Evolutionary conservation across 2,113 vertebrate genomes (phyloP), one percentile per base, ranked within the genome.

Genomic region (Pipra filicauda): DNA sequence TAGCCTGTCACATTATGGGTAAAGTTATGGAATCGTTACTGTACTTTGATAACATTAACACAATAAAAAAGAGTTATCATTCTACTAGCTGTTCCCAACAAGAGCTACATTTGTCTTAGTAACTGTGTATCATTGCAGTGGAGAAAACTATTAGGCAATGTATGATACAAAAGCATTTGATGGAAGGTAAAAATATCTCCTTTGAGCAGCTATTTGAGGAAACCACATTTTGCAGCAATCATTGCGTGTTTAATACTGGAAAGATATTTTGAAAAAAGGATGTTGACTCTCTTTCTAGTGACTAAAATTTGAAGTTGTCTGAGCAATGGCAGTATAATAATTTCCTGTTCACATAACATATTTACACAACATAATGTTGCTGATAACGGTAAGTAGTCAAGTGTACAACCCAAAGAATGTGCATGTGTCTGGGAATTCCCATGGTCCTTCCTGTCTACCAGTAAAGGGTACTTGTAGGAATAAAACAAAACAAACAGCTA

Each of bases 331-430:
- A 82, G 33, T 58, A 96, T 35, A 91, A 89, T 61, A 58, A 51
- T 54, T 97, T 97, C 96, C 96, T 95, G 92, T 93, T 85, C 92
- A 95, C 80, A 91, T 93, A 95, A 85, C 41, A 2, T 35, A 76
- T 96, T 97, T 97, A 88, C 96, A 92, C 91, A 96, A 95, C 26
- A 69, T 77, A 61, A 39, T 2, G 24, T 49, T 91, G 58, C 79
- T 81, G 95, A 94, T 94, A 91, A 46, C 2, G 0, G 41, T 51
- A n/a, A 46, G 75, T 72, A 57, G 21, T n/a, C 69, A 66, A 92
- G 30, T 4, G 17, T 65, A 72, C 33, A 94, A 75, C 59, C 9
- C 49, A 64, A 76, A 90, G 83, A 88, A 96, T 74, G 76, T 92
- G 69, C 72, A 94, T 75, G 57, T 7, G 18, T 59, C 79, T 94